Percentiles rank a stretch among this genome's conserved stretches.
Evolutionary conservation across 2,888 invertebrate species (phyloP).

Genomic region (Geotrupes spiniger): DNA sequence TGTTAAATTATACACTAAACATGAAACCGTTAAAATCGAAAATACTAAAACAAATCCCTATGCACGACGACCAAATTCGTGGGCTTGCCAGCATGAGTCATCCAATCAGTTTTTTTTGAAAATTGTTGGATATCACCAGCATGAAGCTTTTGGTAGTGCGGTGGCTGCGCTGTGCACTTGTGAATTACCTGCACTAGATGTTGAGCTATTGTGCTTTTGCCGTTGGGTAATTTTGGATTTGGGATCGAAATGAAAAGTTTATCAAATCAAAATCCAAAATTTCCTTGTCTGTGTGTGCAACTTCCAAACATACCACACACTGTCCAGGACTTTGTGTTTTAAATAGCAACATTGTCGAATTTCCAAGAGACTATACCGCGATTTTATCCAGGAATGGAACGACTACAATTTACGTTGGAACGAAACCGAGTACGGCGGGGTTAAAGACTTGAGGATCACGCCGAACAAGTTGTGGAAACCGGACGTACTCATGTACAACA

Average conservation of each 20-base stretch:
- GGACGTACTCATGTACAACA: slow-evolving; percentile 99
- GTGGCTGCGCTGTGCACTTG: slow-evolving; percentile 25
- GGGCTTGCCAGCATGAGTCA: slow-evolving; percentile 6
- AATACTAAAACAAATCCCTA: slow-evolving; percentile 41
- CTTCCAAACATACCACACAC: too few species aligned
- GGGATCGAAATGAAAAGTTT: too few species aligned
- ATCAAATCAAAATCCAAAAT: too few species aligned
- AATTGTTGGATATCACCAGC: slow-evolving; percentile 21
- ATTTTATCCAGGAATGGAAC: slow-evolving; percentile 83
- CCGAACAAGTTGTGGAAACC: slow-evolving; percentile 97
- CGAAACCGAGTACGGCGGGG: slow-evolving; percentile 89
- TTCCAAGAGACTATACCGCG: too few species aligned
- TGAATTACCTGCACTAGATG: slow-evolving; percentile 28
- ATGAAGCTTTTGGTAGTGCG: slow-evolving; percentile 26
- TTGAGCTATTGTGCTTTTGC: slow-evolving; percentile 20
- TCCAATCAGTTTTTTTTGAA: slow-evolving; percentile 9
- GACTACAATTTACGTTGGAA: slow-evolving; percentile 98
- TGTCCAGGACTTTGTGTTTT: too few species aligned
- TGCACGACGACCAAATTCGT: slow-evolving; percentile 31
- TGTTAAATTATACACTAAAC: slow-evolving; percentile 46
- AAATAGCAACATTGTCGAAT: too few species aligned
- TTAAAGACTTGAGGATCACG: slow-evolving; percentile 91
- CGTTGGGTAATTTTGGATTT: slow-evolving; percentile 15
- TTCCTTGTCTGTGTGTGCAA: too few species aligned
- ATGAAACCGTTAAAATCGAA: slow-evolving; percentile 41